Conservation (phyloP, 2,113 vertebrate species). For the Zingel zingel region DNA sequence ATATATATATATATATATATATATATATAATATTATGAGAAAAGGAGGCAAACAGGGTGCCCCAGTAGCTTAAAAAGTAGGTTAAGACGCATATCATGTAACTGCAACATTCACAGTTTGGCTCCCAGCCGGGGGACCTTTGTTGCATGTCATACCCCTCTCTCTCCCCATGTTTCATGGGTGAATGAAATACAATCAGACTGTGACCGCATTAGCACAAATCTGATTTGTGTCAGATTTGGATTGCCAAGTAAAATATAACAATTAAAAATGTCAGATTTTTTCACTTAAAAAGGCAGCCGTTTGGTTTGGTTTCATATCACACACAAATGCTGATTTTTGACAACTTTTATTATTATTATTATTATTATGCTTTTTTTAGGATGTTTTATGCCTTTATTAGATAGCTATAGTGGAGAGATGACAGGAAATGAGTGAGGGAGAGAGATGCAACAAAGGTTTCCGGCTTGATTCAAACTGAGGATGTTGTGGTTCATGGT, state of each 20-base stretch:
- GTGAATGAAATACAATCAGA: not conserved
- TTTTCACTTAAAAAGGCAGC: not conserved
- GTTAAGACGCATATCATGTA: not conserved
- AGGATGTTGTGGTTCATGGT: not conserved
- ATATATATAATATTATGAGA: too few relatives aligned
- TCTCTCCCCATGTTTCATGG: not conserved
- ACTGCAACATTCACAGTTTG: not conserved
- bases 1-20: too few relatives aligned
- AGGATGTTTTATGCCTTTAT: not conserved
- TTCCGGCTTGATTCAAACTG: too few relatives aligned
- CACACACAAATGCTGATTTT: not conserved
- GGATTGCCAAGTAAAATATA: too few relatives aligned
- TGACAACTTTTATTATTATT: too few relatives aligned
- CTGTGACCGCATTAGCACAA: not conserved
- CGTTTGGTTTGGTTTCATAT: not conserved
- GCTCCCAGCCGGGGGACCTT: not conserved
- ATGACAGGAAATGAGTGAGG: not conserved
- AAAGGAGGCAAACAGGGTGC: too few relatives aligned
- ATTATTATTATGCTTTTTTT: not conserved
- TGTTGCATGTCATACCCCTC: not conserved
- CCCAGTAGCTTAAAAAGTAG: too few relatives aligned
- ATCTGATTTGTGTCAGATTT: not conserved
- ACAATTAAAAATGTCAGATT: not conserved
- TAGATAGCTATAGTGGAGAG: too few relatives aligned
- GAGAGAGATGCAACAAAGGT: not conserved